Conservation (phyloP, 2,113 vertebrate genomes). For the Entomyzon cyanotis region DNA sequence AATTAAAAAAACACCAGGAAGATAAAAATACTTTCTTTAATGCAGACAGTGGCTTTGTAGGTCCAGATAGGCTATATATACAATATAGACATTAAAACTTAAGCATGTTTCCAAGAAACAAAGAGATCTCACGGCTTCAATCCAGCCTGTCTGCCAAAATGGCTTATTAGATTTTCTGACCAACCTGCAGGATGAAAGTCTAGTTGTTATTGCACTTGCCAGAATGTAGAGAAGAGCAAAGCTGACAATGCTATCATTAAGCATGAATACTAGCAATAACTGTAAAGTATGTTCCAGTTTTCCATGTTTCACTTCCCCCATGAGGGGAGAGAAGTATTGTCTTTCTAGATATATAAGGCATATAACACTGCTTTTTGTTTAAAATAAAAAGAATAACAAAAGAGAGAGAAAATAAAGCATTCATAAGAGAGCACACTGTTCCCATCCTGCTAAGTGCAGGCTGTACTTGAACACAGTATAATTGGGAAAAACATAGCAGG, state of each 20-base stretch:
- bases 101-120: background rate
- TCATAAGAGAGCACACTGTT: background rate
- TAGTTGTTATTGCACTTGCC: background rate
- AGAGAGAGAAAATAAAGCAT: background rate
- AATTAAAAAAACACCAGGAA: background rate
- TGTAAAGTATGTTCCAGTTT: background rate
- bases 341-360: background rate
- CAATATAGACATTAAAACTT: background rate
- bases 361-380: background rate
- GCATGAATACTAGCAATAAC: background rate
- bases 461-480: background rate
- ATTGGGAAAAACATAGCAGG: background rate
- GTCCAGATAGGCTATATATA: background rate
- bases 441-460: background rate
- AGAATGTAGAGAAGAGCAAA: background rate
- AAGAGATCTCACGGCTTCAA: background rate
- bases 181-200: background rate
- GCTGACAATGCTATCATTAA: background rate
- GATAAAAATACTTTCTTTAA: background rate
- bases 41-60: background rate
- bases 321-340: background rate
- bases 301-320: background rate
- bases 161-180: slow-evolving; percentile 18
- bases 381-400: background rate
- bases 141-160: background rate